These are phyloP conservation scores for Busseola fusca DNA, from an alignment of 2,888 invertebrate species.

Conservation along the genomic window DNA sequence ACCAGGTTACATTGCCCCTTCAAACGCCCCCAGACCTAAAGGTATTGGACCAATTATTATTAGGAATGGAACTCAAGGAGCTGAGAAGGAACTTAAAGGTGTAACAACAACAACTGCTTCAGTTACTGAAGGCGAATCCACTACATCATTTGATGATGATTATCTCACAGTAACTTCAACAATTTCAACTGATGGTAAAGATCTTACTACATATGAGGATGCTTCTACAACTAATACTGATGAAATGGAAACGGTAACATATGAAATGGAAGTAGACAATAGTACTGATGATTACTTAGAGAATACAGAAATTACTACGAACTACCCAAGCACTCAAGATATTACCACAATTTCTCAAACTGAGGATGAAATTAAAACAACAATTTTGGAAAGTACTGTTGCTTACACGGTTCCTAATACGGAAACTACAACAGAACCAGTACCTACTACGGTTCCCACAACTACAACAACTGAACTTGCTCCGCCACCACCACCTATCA, in stretches of 20 bases:
- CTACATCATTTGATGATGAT: constrained; percentile 79
- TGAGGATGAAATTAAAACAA: constrained; percentile 59
- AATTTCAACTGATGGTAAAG: constrained; percentile 64
- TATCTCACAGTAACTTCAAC: constrained; percentile 76
- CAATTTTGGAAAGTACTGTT: constrained; percentile 48
- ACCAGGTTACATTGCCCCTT: constrained; percentile 75
- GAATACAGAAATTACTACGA: constrained; percentile 74
- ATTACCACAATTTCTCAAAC: constrained; percentile 66
- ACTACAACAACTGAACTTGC: constrained; percentile 70
- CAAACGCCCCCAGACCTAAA: constrained; percentile 49
- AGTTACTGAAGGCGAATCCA: constrained; percentile 67
- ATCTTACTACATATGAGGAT: constrained; percentile 67
- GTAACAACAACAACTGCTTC: constrained; percentile 65
- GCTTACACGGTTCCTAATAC: constrained; percentile 61
- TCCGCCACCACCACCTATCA: constrained; percentile 73
- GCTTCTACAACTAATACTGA: constrained; percentile 69
- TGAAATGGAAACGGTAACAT: constrained; percentile 74
- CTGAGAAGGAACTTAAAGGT: constrained; percentile 67
- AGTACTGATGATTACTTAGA: constrained; percentile 83
- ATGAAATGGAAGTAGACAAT: constrained; percentile 77
- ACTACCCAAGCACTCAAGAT: constrained; percentile 75
- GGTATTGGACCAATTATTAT: constrained; percentile 26
- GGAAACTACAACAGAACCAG: constrained; percentile 55
- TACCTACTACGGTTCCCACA: constrained; percentile 49
- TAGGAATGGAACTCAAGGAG: constrained; percentile 61